Evolutionary conservation across 2,797 vertebrate genomes (phyloP).

Genomic region (Hafferia zeledoni): DNA sequence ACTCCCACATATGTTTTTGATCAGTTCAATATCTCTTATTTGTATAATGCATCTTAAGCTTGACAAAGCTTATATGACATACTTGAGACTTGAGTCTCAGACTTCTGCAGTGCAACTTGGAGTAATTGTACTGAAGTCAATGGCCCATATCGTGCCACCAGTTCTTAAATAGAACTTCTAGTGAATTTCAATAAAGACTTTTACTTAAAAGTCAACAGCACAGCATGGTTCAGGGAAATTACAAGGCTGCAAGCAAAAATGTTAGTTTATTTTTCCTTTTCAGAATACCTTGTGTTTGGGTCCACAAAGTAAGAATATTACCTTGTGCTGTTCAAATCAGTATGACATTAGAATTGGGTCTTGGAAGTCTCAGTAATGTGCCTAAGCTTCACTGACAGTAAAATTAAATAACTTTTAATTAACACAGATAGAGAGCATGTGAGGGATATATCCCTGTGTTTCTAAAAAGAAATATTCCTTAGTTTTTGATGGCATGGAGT

Average conservation of each 20-base stretch:
- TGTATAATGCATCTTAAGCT: not conserved
- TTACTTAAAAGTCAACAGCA: slow-evolving; percentile 61
- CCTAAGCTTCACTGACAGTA: not conserved
- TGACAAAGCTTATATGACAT: not conserved
- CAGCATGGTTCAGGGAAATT: slow-evolving; percentile 54
- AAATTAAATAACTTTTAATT: slow-evolving; percentile 20
- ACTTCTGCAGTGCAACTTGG: not conserved
- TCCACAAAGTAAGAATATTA: not conserved
- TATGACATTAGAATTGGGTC: not conserved
- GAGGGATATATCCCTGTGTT: not conserved
- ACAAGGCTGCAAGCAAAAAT: slow-evolving; percentile 44
- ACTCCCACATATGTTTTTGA: not conserved
- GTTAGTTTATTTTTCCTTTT: slow-evolving; percentile 14
- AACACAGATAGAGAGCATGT: not conserved
- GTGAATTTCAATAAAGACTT: slow-evolving; percentile 46
- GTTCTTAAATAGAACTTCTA: slow-evolving; percentile 54
- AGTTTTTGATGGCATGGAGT: not conserved
- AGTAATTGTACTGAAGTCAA: slow-evolving; percentile 50
- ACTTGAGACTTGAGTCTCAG: not conserved
- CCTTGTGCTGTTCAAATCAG: not conserved
- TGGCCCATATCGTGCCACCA: slow-evolving; percentile 34
- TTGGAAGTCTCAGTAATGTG: not conserved
- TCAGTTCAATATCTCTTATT: not conserved
- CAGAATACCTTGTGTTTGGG: not conserved
- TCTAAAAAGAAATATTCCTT: not conserved